A percentile compares a stretch with the other conserved stretches of the same genome.
Conservation (phyloP, 2,888 invertebrate species). For the Leptogaster cylindrica region DNA sequence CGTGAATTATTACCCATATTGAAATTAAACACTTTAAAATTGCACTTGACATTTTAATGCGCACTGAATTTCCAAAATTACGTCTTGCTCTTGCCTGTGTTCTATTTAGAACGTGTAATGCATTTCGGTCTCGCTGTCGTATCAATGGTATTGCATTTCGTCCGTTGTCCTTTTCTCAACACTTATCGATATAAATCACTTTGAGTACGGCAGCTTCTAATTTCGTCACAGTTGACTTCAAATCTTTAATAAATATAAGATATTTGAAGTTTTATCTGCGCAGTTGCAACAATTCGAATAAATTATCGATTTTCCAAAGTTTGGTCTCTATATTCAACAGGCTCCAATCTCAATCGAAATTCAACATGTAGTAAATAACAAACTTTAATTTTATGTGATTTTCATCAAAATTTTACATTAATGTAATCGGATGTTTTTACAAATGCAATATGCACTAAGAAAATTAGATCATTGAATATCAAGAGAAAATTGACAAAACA, state of each 20-base stretch:
- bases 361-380: conserved; percentile 5
- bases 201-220: too few species aligned
- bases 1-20: conserved; percentile 2
- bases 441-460: conserved; percentile 36
- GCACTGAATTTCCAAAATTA: too few species aligned
- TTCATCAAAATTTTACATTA: not conserved
- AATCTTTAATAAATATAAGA: too few species aligned
- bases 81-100: too few species aligned
- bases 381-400: not conserved
- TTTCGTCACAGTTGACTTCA: too few species aligned
- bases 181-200: too few species aligned
- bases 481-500: conserved; percentile 28
- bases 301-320: conserved; percentile 15
- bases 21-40: not conserved
- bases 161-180: too few species aligned
- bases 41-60: not conserved
- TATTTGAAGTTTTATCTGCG: not conserved
- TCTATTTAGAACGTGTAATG: too few species aligned
- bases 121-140: too few species aligned
- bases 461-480: conserved; percentile 30
- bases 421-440: conserved; percentile 28
- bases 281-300: not conserved
- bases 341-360: conserved; percentile 16
- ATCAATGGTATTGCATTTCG: too few species aligned
- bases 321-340: conserved; percentile 10